These are phyloP conservation scores for Seira musarum DNA, from an alignment of 2,888 invertebrate genomes.

Conservation along the genomic window DNA sequence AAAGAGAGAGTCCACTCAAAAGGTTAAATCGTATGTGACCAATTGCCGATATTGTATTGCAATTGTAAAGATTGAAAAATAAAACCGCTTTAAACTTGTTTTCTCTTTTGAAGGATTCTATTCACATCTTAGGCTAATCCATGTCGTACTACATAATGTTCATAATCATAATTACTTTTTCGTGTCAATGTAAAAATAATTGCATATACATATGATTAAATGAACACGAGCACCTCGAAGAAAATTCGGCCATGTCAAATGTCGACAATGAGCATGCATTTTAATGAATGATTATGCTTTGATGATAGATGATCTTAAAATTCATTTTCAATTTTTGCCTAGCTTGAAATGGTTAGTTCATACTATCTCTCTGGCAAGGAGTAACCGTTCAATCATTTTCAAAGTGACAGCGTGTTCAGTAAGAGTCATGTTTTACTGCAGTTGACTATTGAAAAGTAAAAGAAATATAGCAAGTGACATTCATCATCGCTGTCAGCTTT, in stretches of 20 bases:
- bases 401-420: not conserved
- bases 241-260: no score
- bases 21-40: not conserved
- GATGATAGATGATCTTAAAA: no score
- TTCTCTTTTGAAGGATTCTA: not conserved
- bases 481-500: no score
- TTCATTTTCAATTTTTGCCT: no score
- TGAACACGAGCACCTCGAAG: no score
- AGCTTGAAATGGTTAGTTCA: no score
- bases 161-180: not conserved
- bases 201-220: not conserved
- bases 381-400: not conserved
- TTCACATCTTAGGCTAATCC: not conserved
- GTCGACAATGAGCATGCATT: not conserved
- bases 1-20: not conserved
- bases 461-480: no score
- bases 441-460: no score
- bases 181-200: not conserved
- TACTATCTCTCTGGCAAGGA: not conserved
- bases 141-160: not conserved
- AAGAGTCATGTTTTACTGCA: not conserved
- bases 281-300: no score
- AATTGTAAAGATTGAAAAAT: no score
- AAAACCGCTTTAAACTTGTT: not conserved
- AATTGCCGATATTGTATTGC: no score